phyloP scores from a whole-genome alignment of 1,140 invertebrate species.

The Diprion similis region DNA sequence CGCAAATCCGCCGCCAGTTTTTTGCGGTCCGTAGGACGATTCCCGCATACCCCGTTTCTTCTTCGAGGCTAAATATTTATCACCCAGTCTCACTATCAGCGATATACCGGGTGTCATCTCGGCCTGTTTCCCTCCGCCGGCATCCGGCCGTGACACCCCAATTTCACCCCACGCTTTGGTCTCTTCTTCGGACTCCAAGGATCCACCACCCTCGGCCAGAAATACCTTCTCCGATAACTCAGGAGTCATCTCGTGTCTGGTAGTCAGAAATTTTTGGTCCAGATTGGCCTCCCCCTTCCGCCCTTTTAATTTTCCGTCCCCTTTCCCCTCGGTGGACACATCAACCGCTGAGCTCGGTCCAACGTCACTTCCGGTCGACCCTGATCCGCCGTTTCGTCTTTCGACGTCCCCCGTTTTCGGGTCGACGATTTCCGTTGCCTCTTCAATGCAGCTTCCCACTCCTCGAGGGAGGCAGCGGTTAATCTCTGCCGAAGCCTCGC shows the following conservation, averaged over 20 bases:
- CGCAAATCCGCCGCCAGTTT: too few species aligned
- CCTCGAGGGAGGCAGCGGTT: too few species aligned
- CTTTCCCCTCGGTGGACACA: background rate
- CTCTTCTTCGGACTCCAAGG: too few species aligned
- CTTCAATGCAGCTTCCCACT: background rate
- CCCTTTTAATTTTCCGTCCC: background rate
- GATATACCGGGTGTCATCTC: background rate
- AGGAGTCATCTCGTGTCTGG: too few species aligned
- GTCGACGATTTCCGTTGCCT: background rate
- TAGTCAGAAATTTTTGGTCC: too few species aligned
- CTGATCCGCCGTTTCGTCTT: background rate
- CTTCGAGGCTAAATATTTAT: background rate
- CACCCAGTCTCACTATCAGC: background rate
- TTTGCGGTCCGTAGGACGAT: too few species aligned
- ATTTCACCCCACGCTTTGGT: too few species aligned
- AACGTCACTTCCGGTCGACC: background rate
- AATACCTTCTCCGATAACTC: too few species aligned
- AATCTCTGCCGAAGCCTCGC: too few species aligned
- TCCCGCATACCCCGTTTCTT: background rate
- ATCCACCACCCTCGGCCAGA: too few species aligned
- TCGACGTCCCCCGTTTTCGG: background rate
- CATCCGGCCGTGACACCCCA: background rate
- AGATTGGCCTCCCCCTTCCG: background rate
- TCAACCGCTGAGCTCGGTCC: background rate
- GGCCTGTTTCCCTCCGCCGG: background rate